Conservation (phyloP, 2,113 vertebrate species). For the Heterochromis multidens region DNA sequence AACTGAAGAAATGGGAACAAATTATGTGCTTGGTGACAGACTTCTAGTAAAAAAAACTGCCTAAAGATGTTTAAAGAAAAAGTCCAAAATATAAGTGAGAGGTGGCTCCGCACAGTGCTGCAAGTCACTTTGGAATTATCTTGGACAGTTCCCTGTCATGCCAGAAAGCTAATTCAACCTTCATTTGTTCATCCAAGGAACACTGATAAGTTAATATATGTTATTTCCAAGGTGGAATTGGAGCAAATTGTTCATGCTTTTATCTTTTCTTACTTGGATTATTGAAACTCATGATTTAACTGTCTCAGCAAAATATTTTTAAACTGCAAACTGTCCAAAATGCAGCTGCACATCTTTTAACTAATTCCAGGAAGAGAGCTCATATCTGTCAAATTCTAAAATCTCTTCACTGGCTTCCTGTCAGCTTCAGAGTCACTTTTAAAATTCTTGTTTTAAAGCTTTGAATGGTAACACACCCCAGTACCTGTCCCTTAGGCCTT, state of each 20-base stretch:
- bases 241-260: neutral
- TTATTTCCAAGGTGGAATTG: neutral
- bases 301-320: neutral
- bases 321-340: neutral
- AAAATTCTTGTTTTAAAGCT: neutral
- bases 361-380: neutral
- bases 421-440: neutral
- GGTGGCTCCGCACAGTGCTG: neutral
- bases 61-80: neutral
- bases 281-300: neutral
- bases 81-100: neutral
- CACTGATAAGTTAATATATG: neutral
- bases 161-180: neutral
- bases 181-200: neutral
- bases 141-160: neutral
- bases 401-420: neutral
- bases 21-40: neutral
- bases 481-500: neutral
- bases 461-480: neutral
- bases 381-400: neutral
- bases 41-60: neutral
- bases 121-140: neutral
- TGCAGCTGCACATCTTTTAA: neutral
- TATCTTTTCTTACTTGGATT: neutral
- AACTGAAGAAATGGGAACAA: neutral